Conservation (phyloP, 2,797 vertebrate genomes). For the Lerista edwardsae region DNA sequence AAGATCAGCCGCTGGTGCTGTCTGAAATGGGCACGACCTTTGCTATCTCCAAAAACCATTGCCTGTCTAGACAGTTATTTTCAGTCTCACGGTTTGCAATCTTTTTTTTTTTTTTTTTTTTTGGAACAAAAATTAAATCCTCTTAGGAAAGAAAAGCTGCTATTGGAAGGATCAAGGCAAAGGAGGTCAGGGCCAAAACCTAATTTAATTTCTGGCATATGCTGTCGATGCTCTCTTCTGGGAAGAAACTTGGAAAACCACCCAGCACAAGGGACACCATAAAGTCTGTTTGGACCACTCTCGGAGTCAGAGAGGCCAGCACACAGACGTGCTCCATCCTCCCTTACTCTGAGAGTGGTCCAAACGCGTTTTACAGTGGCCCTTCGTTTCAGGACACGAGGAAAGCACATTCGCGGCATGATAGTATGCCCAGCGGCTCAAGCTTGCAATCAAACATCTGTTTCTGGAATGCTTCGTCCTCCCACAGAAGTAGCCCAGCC, state of each 20-base stretch:
- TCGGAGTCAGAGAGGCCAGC: no score
- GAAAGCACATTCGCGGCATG: not conserved
- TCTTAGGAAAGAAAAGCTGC: not conserved
- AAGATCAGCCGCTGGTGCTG: not conserved
- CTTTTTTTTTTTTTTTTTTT: not conserved
- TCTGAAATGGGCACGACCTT: not conserved
- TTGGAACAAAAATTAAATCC: not conserved
- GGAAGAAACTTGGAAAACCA: not conserved
- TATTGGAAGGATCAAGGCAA: not conserved
- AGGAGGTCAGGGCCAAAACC: not conserved
- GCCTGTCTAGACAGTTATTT: not conserved
- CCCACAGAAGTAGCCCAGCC: not conserved
- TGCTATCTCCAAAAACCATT: not conserved
- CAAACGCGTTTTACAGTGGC: no score
- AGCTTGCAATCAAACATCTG: not conserved
- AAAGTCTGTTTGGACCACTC: no score
- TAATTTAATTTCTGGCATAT: conserved; percentile 3
- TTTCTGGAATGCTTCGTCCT: not conserved
- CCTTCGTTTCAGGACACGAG: no score
- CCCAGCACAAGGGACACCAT: no score
- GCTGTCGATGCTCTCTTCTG: not conserved
- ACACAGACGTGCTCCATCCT: no score
- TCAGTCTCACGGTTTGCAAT: not conserved
- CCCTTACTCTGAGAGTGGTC: no score
- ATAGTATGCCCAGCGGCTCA: not conserved